Evolutionary conservation across 2,113 vertebrate genomes (phyloP).

Genomic region (Parus major): DNA sequence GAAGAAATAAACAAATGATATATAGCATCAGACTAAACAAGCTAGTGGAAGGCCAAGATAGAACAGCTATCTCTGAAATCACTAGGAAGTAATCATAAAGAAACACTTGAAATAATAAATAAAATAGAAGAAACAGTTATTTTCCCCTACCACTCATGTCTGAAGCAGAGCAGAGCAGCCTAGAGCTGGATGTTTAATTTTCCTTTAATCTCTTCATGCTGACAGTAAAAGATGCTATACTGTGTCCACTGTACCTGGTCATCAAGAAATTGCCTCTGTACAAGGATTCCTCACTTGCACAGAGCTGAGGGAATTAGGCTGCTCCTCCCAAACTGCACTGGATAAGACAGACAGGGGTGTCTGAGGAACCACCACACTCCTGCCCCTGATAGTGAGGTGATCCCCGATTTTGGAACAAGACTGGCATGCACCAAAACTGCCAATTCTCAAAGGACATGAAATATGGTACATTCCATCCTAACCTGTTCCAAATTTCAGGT

Average conservation of each 20-base stretch:
- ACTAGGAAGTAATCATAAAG: not conserved
- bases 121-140: not conserved
- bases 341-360: not conserved
- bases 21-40: constrained; percentile 33
- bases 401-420: rapidly evolving
- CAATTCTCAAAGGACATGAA: not conserved
- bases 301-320: not conserved
- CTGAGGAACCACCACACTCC: not conserved
- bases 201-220: not conserved
- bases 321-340: not conserved
- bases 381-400: not conserved
- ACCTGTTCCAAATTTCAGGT: not conserved
- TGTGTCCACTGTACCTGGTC: not conserved
- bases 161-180: not conserved
- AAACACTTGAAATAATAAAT: not conserved
- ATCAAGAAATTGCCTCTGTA: not conserved
- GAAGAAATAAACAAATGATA: not conserved
- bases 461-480: not conserved
- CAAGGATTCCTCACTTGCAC: not conserved
- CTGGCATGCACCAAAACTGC: not conserved
- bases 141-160: not conserved
- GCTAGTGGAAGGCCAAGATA: not conserved
- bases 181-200: not conserved
- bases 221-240: not conserved
- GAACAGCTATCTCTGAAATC: not conserved